A percentile compares a stretch with the other conserved stretches of the same genome.
These are phyloP conservation scores for Cryptomyrus ogoouensis DNA, from an alignment of 2,113 vertebrate genomes.

Conservation along the genomic window DNA sequence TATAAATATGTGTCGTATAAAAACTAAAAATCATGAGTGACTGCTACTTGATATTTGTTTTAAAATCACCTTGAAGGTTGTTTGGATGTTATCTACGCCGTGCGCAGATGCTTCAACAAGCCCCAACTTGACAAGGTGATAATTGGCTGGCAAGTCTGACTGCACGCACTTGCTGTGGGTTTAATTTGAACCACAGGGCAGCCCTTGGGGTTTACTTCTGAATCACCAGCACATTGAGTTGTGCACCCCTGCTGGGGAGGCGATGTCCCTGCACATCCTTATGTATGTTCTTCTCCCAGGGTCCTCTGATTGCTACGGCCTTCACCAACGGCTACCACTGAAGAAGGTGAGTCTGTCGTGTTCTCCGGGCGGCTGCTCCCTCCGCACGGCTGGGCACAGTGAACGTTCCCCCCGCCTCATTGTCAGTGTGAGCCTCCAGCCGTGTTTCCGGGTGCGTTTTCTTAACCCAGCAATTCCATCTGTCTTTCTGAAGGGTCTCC, in stretches of 20 bases:
- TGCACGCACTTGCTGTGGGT: not conserved
- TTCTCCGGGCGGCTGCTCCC: too few relatives aligned
- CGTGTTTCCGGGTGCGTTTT: not conserved
- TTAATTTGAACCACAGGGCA: constrained; percentile 1
- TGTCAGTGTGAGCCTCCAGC: not conserved
- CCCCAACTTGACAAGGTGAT: constrained; percentile 13
- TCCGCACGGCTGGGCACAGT: not conserved
- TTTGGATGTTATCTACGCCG: not conserved
- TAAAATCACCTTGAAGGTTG: not conserved
- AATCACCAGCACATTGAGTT: not conserved
- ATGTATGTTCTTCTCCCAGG: constrained; percentile 52
- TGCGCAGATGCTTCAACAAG: not conserved
- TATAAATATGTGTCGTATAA: not conserved
- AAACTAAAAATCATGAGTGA: not conserved
- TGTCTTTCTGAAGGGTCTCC: constrained; percentile 43
- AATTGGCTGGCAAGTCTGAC: constrained; percentile 8
- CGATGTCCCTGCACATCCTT: not conserved
- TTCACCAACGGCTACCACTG: constrained; percentile 98
- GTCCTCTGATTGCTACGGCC: constrained; percentile 94
- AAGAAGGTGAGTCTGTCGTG: constrained; percentile 36
- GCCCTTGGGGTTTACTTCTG: not conserved
- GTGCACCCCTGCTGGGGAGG: not conserved
- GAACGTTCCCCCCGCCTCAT: not conserved
- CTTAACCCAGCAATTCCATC: constrained; percentile 3
- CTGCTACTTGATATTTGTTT: constrained; percentile 3